Evolutionary conservation across 2,888 invertebrate genomes (phyloP), one percentile per base, ranked within the genome.

Genomic region (Mechanitis mazaeus): DNA sequence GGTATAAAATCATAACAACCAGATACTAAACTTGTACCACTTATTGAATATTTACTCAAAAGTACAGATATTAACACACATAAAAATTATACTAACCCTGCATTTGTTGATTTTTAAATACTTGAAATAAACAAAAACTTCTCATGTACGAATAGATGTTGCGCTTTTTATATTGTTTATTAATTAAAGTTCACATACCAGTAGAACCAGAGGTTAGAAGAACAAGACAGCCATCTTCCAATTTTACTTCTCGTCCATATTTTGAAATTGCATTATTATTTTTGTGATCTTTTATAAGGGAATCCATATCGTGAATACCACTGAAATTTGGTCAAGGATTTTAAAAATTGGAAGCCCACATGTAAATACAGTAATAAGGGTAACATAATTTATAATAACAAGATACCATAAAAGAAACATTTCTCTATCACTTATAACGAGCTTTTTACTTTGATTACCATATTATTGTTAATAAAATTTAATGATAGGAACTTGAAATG

Each of bases 161-260:
- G 35, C 33, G 9, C n/a, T 55, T 57, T 42, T 35, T 4, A 4
- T 7, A 50, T 50, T 9, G 9, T 9, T 2, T 42, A 42, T 42
- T 42, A 9, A 9, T 7, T 42, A 42, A 7, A 42, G 42, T 42
- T 42, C 42, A 64, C 42, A n/a, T 61, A 75, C 92, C 72, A 45
- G 90, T 90, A 33, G 91, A 90, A 0, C 91, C 91, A 6, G 97
- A 97, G 3, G 97, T 97, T 74, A 96, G 95, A 78, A 96, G 94
- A 70, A 98, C 94, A 75, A 95, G 94, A 67, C 92, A 92, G 3
- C 94, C 93, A 59, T 94, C 93, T 73, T 94, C 93, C 12, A 94
- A 92, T 57, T 93, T 92, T 3, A 96, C 87, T 35, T 87, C 84
- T 28, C 83, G 78, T 71, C 94, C 93, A 59, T 84, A 85, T 56